These are phyloP conservation scores for Xanthia togata DNA, from an alignment of 2,888 invertebrate species.

Conservation along the genomic window DNA sequence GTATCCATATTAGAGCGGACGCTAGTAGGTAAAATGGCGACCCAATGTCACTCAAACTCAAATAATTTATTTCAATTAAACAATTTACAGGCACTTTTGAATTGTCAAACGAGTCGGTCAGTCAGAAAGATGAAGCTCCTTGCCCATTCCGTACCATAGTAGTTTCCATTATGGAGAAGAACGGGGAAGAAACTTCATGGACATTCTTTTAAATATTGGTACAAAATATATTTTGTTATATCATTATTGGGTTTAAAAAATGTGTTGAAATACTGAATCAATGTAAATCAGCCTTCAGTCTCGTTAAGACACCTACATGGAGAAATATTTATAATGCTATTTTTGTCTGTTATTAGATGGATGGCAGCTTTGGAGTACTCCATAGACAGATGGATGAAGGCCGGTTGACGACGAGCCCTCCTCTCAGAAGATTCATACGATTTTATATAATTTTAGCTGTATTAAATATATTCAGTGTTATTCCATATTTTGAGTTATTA, in stretches of 20 bases:
- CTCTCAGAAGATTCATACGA: constrained; percentile 80
- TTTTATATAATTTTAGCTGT: constrained; percentile 79
- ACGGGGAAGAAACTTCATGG: background rate
- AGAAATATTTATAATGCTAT: background rate
- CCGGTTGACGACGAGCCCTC: constrained; percentile 90
- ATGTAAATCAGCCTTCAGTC: background rate
- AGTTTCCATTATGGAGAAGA: too few relatives aligned
- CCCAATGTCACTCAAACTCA: background rate
- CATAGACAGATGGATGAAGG: constrained; percentile 97
- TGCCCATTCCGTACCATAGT: background rate
- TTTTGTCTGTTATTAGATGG: constrained; percentile 92
- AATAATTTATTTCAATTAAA: background rate
- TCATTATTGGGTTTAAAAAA: background rate
- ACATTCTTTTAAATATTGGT: background rate
- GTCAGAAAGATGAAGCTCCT: background rate
- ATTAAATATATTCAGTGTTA: constrained; percentile 72
- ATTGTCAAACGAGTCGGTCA: background rate
- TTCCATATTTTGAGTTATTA: constrained; percentile 66
- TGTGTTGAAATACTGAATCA: background rate
- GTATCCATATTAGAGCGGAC: background rate
- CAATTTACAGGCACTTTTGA: background rate
- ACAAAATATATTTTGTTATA: background rate
- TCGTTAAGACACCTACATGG: too few relatives aligned
- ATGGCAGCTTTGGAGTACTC: constrained; percentile 98
- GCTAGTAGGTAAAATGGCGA: too few relatives aligned